Evolutionary conservation across 1,140 invertebrate genomes (phyloP).

Genomic region (Pristionchus pacificus): DNA sequence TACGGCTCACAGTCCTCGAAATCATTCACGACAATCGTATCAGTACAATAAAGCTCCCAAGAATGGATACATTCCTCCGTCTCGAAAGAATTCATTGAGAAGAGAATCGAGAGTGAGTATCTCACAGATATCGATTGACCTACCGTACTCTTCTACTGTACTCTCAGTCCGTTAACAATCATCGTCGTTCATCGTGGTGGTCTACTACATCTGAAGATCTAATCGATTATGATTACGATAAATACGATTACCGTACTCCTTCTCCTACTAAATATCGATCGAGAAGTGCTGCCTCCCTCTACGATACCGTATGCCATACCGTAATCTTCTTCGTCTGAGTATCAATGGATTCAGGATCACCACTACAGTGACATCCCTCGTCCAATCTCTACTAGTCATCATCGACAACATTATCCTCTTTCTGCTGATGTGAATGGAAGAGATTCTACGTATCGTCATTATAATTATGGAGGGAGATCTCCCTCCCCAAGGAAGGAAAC

Average conservation of each 20-base stretch:
- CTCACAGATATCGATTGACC: no score
- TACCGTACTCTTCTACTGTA: no score
- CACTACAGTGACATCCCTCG: neutral
- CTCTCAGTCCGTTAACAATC: no score
- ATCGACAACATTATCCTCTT: neutral
- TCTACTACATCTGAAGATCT: neutral
- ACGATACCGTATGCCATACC: neutral
- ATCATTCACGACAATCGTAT: no score
- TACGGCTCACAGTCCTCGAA: no score
- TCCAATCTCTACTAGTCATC: neutral
- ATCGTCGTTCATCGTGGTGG: neutral
- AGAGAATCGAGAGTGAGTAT: no score
- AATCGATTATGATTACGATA: neutral
- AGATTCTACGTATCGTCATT: neutral
- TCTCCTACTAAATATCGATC: neutral
- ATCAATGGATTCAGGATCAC: neutral
- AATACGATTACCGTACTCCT: neutral
- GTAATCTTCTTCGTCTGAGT: no score
- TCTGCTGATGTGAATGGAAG: neutral
- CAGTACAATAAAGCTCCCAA: no score
- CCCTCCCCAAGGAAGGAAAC: neutral
- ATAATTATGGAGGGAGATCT: neutral
- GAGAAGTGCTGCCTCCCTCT: neutral
- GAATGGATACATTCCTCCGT: no score
- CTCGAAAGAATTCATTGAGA: no score